Base-by-base conservation (phyloP, 2,113 vertebrate species). In the Dasyprocta punctata region DNA sequence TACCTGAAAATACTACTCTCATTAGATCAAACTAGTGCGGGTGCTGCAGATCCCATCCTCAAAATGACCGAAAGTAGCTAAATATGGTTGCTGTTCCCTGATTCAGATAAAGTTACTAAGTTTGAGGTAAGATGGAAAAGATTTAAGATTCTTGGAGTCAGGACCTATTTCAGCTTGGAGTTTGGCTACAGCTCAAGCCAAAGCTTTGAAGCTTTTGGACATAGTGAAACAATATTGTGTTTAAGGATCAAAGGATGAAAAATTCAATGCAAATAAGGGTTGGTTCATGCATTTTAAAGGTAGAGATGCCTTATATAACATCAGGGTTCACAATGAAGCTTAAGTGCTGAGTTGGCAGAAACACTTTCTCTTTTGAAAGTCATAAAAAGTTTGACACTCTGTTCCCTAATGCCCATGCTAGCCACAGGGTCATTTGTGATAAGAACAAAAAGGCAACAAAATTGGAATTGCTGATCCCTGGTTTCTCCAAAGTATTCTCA, bases 191-290 rank as follows among this genome's bases (percentile, higher is more conserved):
- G 44, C 52, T 92, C 41, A 92, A 96, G 94, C 63, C 85, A 86
- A 91, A 75, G 58, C 97, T 95, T 97, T 92, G 97, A 97, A 91
- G 86, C 58, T 96, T 97, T 97, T 94, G 54, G 58, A 95, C 92
- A 81, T 30, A 41, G 92, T 80, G 65, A 97, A 96, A 97, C 33
- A 92, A 94, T 92, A 83, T 19, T 91, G 91, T 90, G 86, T 83
- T 69, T 73, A 87, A 96, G 60, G 95, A 97, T 95, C 88, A 92
- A 97, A 97, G 30, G 94, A 73, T 87, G 60, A 95, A 86, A 78
- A 86, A 26, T 41, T 36, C 87, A 71, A 71, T 73, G 85, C 78
- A 82, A 96, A 83, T 58, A 82, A 85, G 44, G 38, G 3, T 77
- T 60, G 52, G 49, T 58, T 96, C 84, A 69, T 82, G 82, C 92